A percentile compares a stretch with the other conserved stretches of the same genome.
Conservation (phyloP, 2,113 vertebrate species). For the Elephas maximus region DNA sequence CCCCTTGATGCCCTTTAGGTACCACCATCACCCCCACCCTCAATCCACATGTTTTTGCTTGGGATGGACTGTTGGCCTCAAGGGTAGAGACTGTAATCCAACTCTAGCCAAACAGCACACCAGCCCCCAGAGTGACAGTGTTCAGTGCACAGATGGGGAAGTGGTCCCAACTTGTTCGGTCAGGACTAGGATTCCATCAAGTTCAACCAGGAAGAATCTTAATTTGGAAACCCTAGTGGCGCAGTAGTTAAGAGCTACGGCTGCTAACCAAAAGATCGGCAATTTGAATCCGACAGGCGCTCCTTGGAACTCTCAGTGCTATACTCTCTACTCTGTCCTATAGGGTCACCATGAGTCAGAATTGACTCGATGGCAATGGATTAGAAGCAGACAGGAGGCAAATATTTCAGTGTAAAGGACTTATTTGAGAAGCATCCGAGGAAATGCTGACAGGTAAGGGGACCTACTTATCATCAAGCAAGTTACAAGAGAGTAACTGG, state of each 20-base stretch:
- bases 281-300: no score
- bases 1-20: neutral
- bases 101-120: neutral
- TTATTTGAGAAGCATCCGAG: slow-evolving; percentile 4
- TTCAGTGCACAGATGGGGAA: neutral
- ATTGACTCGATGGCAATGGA: no score
- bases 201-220: neutral
- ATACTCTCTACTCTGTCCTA: no score
- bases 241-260: no score
- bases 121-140: neutral
- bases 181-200: neutral
- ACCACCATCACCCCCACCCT: neutral
- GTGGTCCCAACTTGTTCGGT: neutral
- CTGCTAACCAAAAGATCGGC: no score
- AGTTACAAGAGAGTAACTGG: neutral
- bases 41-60: neutral
- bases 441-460: neutral
- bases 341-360: no score
- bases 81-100: neutral
- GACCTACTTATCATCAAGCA: neutral
- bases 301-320: no score
- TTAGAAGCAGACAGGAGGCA: neutral
- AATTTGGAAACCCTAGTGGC: neutral
- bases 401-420: neutral
- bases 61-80: neutral